Evolutionary conservation across 2,888 invertebrate genomes (phyloP).

Genomic region (Macrosoma leucophasiata): DNA sequence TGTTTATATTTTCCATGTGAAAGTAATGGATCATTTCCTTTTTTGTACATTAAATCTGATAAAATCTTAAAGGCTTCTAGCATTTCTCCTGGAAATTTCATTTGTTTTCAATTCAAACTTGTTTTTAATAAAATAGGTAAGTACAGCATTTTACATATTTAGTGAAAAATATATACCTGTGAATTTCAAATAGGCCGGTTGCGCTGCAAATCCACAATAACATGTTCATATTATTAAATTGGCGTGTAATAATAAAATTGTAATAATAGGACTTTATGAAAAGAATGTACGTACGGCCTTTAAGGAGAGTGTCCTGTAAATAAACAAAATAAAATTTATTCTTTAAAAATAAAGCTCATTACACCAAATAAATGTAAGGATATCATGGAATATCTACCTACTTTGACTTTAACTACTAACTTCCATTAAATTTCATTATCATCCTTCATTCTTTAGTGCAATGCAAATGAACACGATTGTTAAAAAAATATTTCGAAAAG

Average conservation of each 20-base stretch:
- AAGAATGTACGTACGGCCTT: constrained; percentile 29
- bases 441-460: constrained; percentile 57
- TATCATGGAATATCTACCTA: too few relatives aligned
- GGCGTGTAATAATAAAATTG: constrained; percentile 12
- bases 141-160: constrained; percentile 3
- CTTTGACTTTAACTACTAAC: too few relatives aligned
- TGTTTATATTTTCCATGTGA: constrained; percentile 45
- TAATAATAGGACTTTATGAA: too few relatives aligned
- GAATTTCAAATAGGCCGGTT: constrained; percentile 45
- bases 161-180: constrained; percentile 33
- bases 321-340: constrained; percentile 15
- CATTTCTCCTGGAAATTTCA: constrained; percentile 42
- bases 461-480: constrained; percentile 56
- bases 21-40: constrained; percentile 38
- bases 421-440: constrained; percentile 29
- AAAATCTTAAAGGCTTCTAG: constrained; percentile 47
- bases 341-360: not conserved
- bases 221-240: not conserved
- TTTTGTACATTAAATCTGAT: constrained; percentile 46
- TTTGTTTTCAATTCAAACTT: too few relatives aligned
- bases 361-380: not conserved
- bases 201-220: constrained; percentile 34
- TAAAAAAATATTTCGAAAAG: constrained; percentile 7
- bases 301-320: constrained; percentile 43
- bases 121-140: not conserved